Percentiles rank a stretch among this genome's conserved stretches.
Evolutionary conservation across 2,888 invertebrate species (phyloP).

Genomic region (Lingula anatina): DNA sequence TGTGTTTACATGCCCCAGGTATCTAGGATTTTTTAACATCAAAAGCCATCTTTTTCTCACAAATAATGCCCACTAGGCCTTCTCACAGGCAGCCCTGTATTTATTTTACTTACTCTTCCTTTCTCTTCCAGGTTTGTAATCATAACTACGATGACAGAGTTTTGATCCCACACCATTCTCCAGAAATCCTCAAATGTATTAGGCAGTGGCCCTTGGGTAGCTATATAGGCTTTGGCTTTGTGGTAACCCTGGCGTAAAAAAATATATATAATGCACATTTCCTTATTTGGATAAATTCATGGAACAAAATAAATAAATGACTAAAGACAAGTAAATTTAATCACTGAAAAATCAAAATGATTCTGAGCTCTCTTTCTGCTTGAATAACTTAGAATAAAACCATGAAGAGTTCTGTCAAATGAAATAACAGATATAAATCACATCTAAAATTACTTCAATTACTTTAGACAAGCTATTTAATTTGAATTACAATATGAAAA

Average conservation of each 20-base stretch:
- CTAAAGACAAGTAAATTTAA: too few species aligned
- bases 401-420: too few species aligned
- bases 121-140: constrained; percentile 94
- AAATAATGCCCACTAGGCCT: too few species aligned
- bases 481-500: constrained; percentile 23
- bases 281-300: too few species aligned
- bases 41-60: not conserved
- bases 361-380: constrained; percentile 32
- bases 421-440: too few species aligned
- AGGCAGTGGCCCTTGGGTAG: constrained; percentile 91
- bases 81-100: too few species aligned
- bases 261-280: too few species aligned
- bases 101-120: constrained; percentile 78
- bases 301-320: too few species aligned
- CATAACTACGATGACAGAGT: constrained; percentile 91
- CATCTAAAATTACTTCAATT: too few species aligned
- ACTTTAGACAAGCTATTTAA: constrained; percentile 29
- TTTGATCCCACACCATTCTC: constrained; percentile 98
- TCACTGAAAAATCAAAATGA: too few species aligned
- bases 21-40: not conserved
- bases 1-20: not conserved
- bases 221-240: constrained; percentile 82
- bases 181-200: constrained; percentile 92
- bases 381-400: too few species aligned
- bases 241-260: constrained; percentile 67